These are phyloP conservation scores for Rhynchopsitta pachyrhyncha DNA, from an alignment of 2,113 vertebrate species.

Conservation along the genomic window DNA sequence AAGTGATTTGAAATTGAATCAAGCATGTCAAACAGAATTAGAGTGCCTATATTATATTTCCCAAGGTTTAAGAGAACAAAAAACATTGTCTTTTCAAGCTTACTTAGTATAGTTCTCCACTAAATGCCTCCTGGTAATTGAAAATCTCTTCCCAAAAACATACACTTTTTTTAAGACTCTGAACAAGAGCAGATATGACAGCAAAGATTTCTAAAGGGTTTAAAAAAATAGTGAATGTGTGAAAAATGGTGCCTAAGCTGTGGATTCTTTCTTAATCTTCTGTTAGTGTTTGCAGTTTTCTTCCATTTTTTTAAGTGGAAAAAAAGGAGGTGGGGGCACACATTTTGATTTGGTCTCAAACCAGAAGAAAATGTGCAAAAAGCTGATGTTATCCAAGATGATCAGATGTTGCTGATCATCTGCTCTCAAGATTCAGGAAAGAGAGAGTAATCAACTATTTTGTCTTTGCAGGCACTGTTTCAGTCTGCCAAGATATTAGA, in stretches of 20 bases:
- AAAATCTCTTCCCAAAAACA: not conserved
- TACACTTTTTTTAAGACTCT: not conserved
- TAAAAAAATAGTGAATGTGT: not conserved
- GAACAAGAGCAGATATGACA: not conserved
- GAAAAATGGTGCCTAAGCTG: not conserved
- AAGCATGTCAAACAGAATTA: not conserved
- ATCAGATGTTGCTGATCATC: not conserved
- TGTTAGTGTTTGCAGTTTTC: not conserved
- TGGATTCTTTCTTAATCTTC: not conserved
- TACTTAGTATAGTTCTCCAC: not conserved
- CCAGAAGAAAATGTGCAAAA: not conserved
- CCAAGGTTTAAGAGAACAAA: not conserved
- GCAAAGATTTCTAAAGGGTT: not conserved
- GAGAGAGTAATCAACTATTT: not conserved
- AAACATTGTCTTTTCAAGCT: not conserved
- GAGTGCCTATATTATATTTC: not conserved
- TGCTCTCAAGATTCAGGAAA: not conserved
- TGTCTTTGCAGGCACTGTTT: not conserved
- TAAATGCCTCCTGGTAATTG: not conserved
- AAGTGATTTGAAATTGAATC: constrained; percentile 5
- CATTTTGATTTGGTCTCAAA: not conserved
- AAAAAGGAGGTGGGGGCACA: not conserved
- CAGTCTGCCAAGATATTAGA: not conserved
- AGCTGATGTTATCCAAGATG: not conserved
- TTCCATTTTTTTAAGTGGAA: not conserved